Conservation (phyloP, 2,888 invertebrate species). For the Eretmocerus hayati region DNA sequence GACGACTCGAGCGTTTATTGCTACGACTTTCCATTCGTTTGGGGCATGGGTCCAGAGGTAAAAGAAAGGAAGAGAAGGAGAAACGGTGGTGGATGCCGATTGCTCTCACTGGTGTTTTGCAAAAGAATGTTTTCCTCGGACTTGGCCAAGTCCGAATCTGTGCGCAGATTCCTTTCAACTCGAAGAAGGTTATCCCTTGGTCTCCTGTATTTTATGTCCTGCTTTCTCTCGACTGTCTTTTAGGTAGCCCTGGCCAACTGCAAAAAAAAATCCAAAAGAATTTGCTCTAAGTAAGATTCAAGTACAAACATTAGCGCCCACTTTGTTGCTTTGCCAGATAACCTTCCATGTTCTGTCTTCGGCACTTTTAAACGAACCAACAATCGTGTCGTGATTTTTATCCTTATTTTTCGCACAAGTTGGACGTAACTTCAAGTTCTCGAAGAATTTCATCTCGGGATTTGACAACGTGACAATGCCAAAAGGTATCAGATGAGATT, state of each 20-base stretch:
- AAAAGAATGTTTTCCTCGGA: constrained; percentile 19
- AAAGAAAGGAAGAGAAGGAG: neutral
- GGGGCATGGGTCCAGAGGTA: neutral
- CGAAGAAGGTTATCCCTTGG: too few relatives aligned
- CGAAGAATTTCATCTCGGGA: too few relatives aligned
- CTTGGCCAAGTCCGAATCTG: neutral
- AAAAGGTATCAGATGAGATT: too few relatives aligned
- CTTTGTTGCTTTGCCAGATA: too few relatives aligned
- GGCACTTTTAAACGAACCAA: too few relatives aligned
- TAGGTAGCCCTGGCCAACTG: neutral
- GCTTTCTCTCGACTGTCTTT: neutral
- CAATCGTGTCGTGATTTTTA: too few relatives aligned
- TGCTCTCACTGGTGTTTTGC: constrained; percentile 5
- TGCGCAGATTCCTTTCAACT: neutral
- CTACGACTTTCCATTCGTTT: constrained; percentile 17
- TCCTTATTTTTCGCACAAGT: too few relatives aligned
- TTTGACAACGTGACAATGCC: too few relatives aligned
- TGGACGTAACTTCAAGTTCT: too few relatives aligned
- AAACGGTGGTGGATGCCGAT: constrained; percentile 16
- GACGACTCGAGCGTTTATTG: constrained; percentile 29
- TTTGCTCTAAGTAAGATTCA: constrained; percentile 17
- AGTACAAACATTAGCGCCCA: constrained; percentile 17
- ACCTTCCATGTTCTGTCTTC: too few relatives aligned
- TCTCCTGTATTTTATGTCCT: neutral
- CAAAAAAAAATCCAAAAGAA: constrained; percentile 17